Evolutionary conservation across 2,113 vertebrate genomes (phyloP), one percentile per base, ranked within the genome.

Genomic region (Lepisosteus osseus): DNA sequence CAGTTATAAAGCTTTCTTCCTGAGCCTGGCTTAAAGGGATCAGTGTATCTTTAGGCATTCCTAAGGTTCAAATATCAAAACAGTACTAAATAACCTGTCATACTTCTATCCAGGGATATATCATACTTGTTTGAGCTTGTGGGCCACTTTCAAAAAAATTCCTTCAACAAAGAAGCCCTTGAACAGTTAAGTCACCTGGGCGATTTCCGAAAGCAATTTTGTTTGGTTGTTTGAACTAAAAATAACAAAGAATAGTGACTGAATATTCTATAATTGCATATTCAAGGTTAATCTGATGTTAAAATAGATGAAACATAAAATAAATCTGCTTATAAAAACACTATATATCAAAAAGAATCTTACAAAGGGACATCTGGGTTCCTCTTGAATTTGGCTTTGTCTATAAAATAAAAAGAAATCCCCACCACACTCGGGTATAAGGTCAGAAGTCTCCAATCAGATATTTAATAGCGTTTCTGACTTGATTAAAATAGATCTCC

Each of bases 31-130:
- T 86, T 83, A 86, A 80, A 84, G 79, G 74, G 81, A 81, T 84
- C 76, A 82, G 67, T 85, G 81, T 87, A 84, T 88, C 85, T 84
- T 77, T 70, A 86, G 82, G 86, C 83, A 85, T 89, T 87, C 86
- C 86, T 87, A 61, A 7, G 82, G 86, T 85, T 90, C 84, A 77
- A 75, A 86, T 86, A 88, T 90, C 88, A 87, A 90, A 90, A 90
- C 85, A 89, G 85, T 77, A 73, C 82, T 83, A 87, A 88, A 90
- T 84, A 90, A 89, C 83, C 80, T 77, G 81, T 82, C 82, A 84
- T 71, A 77, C 82, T 71, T 71, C 51, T 45, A 64, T 68, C 68
- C 69, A 70, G 5, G 67, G 69, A 70, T 71, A 67, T 69, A 78
- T 29, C 15, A 77, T 74, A 79, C 78, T 4, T 79, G 79, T 82